phyloP scores from a whole-genome alignment of 23 tunicate species.

The Trididemnum miniatum region DNA sequence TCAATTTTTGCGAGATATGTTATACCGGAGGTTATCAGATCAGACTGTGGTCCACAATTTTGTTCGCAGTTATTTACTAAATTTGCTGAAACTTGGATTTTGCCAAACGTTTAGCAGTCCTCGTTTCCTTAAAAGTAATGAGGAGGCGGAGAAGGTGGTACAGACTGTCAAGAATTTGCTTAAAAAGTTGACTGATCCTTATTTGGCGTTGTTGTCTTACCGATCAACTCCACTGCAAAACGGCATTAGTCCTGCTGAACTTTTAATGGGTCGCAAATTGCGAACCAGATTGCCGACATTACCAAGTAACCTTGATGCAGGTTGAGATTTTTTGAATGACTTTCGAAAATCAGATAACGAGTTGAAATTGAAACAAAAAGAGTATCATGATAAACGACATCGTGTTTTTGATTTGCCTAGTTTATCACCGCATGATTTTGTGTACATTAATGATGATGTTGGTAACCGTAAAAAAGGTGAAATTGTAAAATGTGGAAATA shows the following conservation, averaged over 20 bases:
- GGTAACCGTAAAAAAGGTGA: neutral
- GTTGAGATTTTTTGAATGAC: neutral
- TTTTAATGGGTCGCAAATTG: conserved; percentile 36
- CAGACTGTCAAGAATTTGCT: conserved; percentile 13
- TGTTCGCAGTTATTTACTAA: neutral
- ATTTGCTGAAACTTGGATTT: conserved; percentile 17
- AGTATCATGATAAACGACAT: neutral
- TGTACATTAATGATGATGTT: neutral
- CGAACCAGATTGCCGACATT: conserved; percentile 5
- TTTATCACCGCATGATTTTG: neutral
- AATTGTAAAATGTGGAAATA: neutral
- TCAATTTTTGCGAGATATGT: neutral
- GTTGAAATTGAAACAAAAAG: neutral
- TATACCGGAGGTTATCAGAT: conserved; percentile 1
- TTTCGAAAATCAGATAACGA: neutral
- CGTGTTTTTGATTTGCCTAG: neutral
- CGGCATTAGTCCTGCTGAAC: conserved; percentile 25
- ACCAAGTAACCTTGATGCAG: neutral
- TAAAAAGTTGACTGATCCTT: conserved; percentile 27
- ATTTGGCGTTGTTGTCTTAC: conserved; percentile 16
- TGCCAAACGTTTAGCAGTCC: conserved; percentile 12
- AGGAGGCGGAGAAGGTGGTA: conserved; percentile 10
- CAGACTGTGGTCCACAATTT: conserved; percentile 32
- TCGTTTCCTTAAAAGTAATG: conserved; percentile 16
- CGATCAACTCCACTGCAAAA: conserved; percentile 20